A percentile compares a stretch with the other conserved stretches of the same genome.
Evolutionary conservation across 2,797 vertebrate species (phyloP).

Genomic region (Leucoraja ocellata): DNA sequence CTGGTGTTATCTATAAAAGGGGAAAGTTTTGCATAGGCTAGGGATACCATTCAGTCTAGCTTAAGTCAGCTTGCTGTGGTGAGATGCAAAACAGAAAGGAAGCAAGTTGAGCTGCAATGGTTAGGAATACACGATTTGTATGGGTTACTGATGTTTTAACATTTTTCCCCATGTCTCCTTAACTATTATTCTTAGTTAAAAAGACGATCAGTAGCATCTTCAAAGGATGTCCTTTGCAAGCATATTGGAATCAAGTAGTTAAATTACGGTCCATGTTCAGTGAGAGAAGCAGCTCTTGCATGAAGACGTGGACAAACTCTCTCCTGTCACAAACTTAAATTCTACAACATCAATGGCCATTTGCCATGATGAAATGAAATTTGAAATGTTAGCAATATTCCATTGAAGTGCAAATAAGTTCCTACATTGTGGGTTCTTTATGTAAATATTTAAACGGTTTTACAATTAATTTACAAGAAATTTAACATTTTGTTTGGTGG

Average conservation of each 20-base stretch:
- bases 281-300: background rate
- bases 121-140: background rate
- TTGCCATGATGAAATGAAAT: background rate
- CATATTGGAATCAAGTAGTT: background rate
- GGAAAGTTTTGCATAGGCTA: background rate
- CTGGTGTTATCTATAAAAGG: background rate
- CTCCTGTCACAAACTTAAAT: background rate
- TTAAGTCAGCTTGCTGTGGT: background rate
- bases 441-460: background rate
- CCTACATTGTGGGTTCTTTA: background rate
- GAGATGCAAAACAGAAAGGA: background rate
- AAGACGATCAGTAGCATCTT: background rate
- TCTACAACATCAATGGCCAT: background rate
- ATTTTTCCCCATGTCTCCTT: too few relatives aligned
- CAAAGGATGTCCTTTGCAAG: too few relatives aligned
- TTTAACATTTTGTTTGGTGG: background rate
- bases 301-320: background rate
- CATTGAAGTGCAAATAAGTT: background rate
- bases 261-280: background rate
- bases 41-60: background rate
- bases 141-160: too few relatives aligned
- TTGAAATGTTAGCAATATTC: background rate
- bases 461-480: background rate
- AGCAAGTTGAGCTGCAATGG: background rate
- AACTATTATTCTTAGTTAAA: background rate